Conservation (phyloP, 2,888 invertebrate genomes). For the Thymelicus acteon region DNA sequence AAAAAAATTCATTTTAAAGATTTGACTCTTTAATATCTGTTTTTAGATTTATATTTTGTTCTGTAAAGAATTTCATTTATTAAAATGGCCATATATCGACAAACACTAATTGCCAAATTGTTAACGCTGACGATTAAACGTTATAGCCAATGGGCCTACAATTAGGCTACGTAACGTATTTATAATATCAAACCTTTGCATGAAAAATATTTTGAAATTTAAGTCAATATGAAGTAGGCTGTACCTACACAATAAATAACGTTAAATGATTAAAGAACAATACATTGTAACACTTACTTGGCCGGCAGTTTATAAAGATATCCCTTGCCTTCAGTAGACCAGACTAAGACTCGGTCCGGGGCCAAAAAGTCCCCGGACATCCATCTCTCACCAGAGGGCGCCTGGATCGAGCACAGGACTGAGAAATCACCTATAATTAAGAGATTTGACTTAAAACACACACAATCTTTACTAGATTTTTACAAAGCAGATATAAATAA, state of each 20-base stretch:
- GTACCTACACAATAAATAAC: neutral
- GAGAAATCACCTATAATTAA: constrained; percentile 93
- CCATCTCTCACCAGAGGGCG: constrained; percentile 96
- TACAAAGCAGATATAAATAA: too few species aligned
- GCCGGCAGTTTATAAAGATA: constrained; percentile 98
- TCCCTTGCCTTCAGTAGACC: constrained; percentile 98
- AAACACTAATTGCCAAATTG: too few species aligned
- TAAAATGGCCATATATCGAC: too few species aligned
- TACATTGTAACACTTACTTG: constrained; percentile 88
- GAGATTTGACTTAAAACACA: neutral
- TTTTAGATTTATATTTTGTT: too few species aligned
- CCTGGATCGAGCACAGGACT: constrained; percentile 95
- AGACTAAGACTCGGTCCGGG: constrained; percentile 95
- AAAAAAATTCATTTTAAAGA: too few species aligned
- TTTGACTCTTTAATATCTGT: too few species aligned
- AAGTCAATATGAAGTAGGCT: neutral
- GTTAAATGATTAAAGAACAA: neutral
- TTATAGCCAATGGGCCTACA: too few species aligned
- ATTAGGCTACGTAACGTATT: too few species aligned
- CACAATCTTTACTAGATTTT: too few species aligned
- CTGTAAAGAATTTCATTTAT: too few species aligned
- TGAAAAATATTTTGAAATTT: neutral
- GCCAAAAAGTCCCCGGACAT: constrained; percentile 97
- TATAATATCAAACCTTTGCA: too few species aligned
- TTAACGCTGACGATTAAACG: too few species aligned